Percentiles rank a stretch among this genome's conserved stretches.
phyloP scores from a whole-genome alignment of 2,888 invertebrate species.

The Drosophila birchii region DNA sequence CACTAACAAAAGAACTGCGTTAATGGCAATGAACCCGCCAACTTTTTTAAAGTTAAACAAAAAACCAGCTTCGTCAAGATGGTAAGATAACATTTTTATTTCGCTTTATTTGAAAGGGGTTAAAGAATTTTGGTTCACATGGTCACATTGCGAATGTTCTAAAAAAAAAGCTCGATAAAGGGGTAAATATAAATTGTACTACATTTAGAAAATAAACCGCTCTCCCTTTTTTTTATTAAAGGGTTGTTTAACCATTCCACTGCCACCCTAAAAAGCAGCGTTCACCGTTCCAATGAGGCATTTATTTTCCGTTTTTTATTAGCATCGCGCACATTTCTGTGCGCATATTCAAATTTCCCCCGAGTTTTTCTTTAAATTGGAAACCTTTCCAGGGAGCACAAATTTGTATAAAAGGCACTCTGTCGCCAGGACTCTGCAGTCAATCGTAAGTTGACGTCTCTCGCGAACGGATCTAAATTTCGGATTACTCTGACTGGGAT shows the following conservation, averaged over 20 bases:
- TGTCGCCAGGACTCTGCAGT: constrained; percentile 11
- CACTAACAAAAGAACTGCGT: too few species aligned
- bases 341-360: constrained; percentile 82
- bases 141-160: constrained; percentile 20
- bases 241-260: constrained; percentile 55
- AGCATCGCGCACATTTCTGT: constrained; percentile 43
- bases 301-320: constrained; percentile 44
- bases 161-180: constrained; percentile 5
- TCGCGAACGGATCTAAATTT: constrained; percentile 26
- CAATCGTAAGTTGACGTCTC: constrained; percentile 50
- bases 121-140: constrained; percentile 14
- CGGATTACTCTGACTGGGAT: constrained; percentile 22
- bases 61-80: too few species aligned
- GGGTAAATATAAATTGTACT: background rate
- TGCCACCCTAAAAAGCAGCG: constrained; percentile 6
- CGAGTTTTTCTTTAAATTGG: constrained; percentile 60
- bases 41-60: too few species aligned
- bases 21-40: too few species aligned
- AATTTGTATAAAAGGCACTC: constrained; percentile 63
- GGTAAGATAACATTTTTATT: background rate
- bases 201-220: background rate
- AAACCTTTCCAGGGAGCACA: constrained; percentile 53
- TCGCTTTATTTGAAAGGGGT: constrained; percentile 4
- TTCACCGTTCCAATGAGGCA: constrained; percentile 16
- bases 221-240: constrained; percentile 43